Percentiles rank a stretch among this genome's conserved stretches.
These are phyloP conservation scores for Pandemis cinnamomeana DNA, from an alignment of 2,888 invertebrate genomes.

Conservation along the genomic window DNA sequence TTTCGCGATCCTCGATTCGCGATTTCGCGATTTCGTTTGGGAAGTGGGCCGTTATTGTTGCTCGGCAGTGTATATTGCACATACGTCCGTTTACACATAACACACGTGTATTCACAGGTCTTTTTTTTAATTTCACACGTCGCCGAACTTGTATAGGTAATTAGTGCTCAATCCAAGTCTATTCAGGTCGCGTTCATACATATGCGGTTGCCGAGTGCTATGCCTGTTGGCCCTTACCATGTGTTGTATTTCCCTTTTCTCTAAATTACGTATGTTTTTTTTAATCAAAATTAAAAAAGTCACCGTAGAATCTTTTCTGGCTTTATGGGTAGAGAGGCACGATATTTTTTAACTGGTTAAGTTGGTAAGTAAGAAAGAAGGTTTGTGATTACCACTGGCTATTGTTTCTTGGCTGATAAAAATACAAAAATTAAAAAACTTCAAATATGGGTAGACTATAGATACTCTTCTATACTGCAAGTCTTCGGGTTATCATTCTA, in stretches of 20 bases:
- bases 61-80: neutral
- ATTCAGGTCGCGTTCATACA: constrained; percentile 69
- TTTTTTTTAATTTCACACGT: constrained; percentile 82
- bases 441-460: too few relatives aligned
- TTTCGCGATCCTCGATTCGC: too few relatives aligned
- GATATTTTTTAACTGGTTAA: too few relatives aligned
- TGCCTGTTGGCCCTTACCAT: constrained; percentile 34
- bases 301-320: too few relatives aligned
- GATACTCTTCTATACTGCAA: too few relatives aligned
- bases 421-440: too few relatives aligned
- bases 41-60: neutral
- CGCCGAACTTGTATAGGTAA: constrained; percentile 76
- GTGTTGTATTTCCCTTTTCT: neutral
- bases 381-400: too few relatives aligned
- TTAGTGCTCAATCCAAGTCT: constrained; percentile 80
- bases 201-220: constrained; percentile 46
- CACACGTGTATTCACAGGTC: constrained; percentile 44
- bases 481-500: too few relatives aligned
- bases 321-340: too few relatives aligned
- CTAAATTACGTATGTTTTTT: neutral
- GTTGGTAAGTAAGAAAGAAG: too few relatives aligned
- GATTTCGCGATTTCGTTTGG: too few relatives aligned
- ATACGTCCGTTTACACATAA: constrained; percentile 1
- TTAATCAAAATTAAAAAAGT: neutral
- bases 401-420: too few relatives aligned